Evolutionary conservation across 2,113 vertebrate genomes (phyloP).

Genomic region (Odocoileus virginianus): DNA sequence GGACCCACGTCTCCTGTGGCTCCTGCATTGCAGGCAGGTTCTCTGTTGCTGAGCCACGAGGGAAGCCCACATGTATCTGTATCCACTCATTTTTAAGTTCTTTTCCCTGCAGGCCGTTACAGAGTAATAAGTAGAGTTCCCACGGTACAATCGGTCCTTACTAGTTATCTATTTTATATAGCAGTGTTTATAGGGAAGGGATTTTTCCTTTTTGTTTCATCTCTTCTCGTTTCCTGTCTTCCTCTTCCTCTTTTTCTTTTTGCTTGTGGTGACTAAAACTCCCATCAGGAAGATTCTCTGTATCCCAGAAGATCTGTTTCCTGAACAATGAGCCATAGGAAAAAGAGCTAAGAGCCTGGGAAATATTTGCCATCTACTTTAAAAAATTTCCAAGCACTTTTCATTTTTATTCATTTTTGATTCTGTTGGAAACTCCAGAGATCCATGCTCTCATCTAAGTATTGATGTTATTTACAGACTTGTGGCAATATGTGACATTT

Average conservation of each 20-base stretch:
- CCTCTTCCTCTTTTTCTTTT: neutral
- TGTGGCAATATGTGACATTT: constrained; percentile 97
- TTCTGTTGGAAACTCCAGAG: neutral
- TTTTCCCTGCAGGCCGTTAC: neutral
- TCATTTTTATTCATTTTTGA: neutral
- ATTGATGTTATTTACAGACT: constrained; percentile 80
- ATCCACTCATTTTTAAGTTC: neutral
- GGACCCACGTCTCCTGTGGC: neutral
- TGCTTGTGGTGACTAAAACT: neutral
- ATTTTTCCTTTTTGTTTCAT: neutral
- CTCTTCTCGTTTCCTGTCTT: neutral
- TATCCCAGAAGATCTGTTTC: neutral
- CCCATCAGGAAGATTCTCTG: neutral
- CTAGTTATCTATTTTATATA: neutral
- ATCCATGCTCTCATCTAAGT: neutral
- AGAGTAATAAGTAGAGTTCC: neutral
- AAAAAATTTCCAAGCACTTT: neutral
- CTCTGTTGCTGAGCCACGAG: neutral
- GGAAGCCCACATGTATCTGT: neutral
- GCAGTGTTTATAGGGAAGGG: neutral
- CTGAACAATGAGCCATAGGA: neutral
- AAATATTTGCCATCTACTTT: neutral
- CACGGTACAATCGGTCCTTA: neutral
- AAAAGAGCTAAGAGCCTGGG: neutral
- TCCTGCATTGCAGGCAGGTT: neutral